These are phyloP conservation scores for Agonopterix alstromeriana DNA, from an alignment of 2,888 invertebrate genomes.

Conservation along the genomic window DNA sequence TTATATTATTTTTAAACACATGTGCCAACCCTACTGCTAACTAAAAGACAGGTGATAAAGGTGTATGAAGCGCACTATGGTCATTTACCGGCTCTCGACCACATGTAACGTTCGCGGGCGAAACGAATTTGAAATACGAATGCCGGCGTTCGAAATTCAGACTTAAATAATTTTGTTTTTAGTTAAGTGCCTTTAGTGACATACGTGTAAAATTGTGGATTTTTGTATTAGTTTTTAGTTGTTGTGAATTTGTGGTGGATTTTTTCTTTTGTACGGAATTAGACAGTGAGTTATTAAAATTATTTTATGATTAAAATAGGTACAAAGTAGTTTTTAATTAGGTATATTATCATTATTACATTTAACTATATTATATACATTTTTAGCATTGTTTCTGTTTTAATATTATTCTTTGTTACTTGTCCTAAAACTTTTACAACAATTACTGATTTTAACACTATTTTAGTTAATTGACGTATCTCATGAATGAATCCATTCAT, in stretches of 20 bases:
- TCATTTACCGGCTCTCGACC: constrained; percentile 55
- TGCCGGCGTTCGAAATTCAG: constrained; percentile 23
- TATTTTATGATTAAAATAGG: neutral
- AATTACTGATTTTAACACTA: too few species aligned
- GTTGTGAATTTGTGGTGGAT: neutral
- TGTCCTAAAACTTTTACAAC: too few species aligned
- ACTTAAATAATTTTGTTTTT: constrained; percentile 1
- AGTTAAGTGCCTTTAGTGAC: neutral
- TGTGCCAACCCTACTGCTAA: constrained; percentile 6
- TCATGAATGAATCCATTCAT: too few species aligned
- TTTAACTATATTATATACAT: too few species aligned
- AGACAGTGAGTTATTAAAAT: neutral
- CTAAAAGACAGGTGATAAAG: constrained; percentile 35
- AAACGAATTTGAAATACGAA: constrained; percentile 34
- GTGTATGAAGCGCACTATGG: constrained; percentile 33
- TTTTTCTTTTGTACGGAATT: neutral
- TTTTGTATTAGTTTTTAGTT: neutral
- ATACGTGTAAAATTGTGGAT: neutral
- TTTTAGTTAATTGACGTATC: too few species aligned
- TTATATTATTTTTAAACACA: too few species aligned
- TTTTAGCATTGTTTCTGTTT: too few species aligned
- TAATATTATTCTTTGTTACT: too few species aligned
- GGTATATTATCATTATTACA: too few species aligned
- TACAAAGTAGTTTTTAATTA: neutral
- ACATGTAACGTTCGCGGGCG: constrained; percentile 46